Percentiles rank a stretch among this genome's conserved stretches.
These are phyloP conservation scores for Spialia ferax DNA, from an alignment of 2,888 invertebrate genomes.

Conservation along the genomic window DNA sequence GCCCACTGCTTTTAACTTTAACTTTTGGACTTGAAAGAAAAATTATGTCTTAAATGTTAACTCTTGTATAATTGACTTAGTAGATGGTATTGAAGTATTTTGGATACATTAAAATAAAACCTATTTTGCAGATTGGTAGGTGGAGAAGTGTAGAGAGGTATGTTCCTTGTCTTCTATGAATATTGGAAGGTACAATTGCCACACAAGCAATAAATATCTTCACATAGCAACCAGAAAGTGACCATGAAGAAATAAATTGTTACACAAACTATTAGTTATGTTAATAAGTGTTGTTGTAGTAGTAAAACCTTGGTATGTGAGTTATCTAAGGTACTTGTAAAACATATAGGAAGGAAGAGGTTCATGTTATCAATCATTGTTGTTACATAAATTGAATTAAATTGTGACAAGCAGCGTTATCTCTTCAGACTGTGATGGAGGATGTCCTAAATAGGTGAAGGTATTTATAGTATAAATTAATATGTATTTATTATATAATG, in stretches of 20 bases:
- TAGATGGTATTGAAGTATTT: no score
- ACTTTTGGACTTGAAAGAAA: no score
- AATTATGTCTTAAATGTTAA: no score
- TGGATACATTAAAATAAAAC: no score
- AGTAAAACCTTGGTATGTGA: conserved; percentile 12
- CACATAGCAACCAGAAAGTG: background rate
- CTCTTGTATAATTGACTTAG: no score
- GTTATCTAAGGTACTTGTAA: conserved; percentile 15
- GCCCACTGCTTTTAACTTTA: no score
- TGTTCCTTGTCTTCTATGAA: no score
- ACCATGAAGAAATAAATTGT: background rate
- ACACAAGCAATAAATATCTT: background rate
- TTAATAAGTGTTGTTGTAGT: background rate
- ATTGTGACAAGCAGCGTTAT: conserved; percentile 19
- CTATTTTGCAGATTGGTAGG: no score
- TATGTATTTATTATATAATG: no score
- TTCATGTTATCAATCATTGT: background rate
- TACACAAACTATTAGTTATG: background rate
- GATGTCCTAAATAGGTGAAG: conserved; percentile 9
- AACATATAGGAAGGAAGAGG: conserved; percentile 25
- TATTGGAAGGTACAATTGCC: no score
- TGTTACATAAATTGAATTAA: no score
- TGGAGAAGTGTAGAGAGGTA: no score
- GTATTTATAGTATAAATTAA: conserved; percentile 46
- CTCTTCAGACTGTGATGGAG: background rate